Evolutionary conservation across 2,797 vertebrate species (phyloP).

Genomic region (Hapalemur alaotrensis): DNA sequence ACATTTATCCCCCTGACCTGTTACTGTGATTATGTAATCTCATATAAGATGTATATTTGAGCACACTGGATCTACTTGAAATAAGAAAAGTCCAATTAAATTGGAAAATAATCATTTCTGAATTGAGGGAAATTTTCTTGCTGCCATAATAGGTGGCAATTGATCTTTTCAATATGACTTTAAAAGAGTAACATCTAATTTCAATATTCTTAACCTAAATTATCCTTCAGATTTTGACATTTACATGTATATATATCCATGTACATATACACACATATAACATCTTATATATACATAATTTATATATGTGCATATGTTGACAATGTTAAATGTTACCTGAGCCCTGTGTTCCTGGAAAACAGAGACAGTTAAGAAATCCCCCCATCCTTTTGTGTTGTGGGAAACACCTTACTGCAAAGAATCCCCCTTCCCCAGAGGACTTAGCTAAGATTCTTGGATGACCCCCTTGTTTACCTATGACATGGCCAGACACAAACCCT

Average conservation of each 20-base stretch:
- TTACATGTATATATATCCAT: neutral
- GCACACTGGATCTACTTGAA: neutral
- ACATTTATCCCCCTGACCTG: neutral
- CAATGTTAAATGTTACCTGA: neutral
- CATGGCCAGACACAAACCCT: neutral
- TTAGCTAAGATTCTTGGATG: neutral
- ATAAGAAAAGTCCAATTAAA: constrained; percentile 38
- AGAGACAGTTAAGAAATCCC: neutral
- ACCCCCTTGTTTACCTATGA: neutral
- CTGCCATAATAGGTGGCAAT: neutral
- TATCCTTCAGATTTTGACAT: neutral
- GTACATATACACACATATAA: neutral
- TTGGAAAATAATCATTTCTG: neutral
- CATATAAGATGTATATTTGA: neutral
- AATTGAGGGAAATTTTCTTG: neutral
- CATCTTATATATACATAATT: neutral
- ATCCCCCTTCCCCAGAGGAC: neutral
- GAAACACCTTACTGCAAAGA: neutral
- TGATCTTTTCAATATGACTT: neutral
- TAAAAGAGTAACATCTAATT: constrained; percentile 27
- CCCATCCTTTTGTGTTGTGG: neutral
- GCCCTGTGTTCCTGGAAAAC: neutral
- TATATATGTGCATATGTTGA: neutral
- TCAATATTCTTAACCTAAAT: constrained; percentile 26
- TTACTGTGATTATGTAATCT: neutral